Percentiles rank a stretch among this genome's conserved stretches.
phyloP scores from a whole-genome alignment of 2,113 vertebrate genomes.

The Rhea americana region DNA sequence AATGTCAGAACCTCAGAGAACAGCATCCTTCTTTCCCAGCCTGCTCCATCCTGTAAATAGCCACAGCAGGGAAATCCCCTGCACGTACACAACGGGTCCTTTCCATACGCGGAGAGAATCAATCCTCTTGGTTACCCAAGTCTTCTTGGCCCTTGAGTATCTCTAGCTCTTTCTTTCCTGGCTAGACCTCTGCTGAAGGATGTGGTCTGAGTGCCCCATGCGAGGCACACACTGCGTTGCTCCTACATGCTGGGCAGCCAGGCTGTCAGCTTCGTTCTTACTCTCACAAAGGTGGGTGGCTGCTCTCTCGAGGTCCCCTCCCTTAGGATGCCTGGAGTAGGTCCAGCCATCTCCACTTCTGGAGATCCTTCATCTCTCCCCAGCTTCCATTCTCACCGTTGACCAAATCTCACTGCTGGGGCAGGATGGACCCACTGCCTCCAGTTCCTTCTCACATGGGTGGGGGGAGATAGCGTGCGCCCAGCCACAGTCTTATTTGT shows the following conservation, averaged over 20 bases:
- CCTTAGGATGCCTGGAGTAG: not conserved
- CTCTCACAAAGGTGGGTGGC: not conserved
- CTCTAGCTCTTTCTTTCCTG: not conserved
- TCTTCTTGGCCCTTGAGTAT: not conserved
- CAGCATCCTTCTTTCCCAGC: not conserved
- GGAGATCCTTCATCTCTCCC: not conserved
- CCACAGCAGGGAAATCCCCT: not conserved
- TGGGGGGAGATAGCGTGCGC: not conserved
- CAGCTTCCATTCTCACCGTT: not conserved
- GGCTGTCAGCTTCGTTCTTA: not conserved
- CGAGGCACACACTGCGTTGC: not conserved
- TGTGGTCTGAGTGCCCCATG: not conserved
- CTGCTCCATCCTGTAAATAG: not conserved
- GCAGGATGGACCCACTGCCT: not conserved
- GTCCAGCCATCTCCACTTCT: not conserved
- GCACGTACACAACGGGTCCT: not conserved
- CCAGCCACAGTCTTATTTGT: not conserved
- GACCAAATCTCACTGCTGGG: not conserved
- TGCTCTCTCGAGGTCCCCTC: not conserved
- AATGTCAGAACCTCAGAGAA: not conserved
- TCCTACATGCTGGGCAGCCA: too few species aligned
- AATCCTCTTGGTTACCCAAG: not conserved
- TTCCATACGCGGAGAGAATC: not conserved
- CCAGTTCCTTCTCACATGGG: not conserved
- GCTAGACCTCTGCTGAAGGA: not conserved